phyloP scores from a whole-genome alignment of 2,797 vertebrate species.

The Myotis myotis region DNA sequence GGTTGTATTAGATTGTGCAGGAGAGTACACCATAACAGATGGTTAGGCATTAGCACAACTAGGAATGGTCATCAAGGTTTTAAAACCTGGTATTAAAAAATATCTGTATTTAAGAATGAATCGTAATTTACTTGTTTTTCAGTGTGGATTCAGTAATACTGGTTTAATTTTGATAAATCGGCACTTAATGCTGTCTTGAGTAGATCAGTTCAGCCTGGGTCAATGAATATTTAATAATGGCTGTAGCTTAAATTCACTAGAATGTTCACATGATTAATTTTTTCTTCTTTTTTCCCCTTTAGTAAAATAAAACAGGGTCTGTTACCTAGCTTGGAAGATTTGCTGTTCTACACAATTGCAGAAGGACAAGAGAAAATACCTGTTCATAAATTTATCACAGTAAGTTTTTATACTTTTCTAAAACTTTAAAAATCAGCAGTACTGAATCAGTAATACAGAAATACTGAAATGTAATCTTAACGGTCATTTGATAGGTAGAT shows the following conservation, averaged over 20 bases:
- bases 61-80: conserved; percentile 28
- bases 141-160: background rate
- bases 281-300: conserved; percentile 37
- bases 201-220: conserved; percentile 2
- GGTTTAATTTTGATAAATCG: conserved; percentile 22
- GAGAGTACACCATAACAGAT: background rate
- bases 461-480: conserved; percentile 52
- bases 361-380: conserved; percentile 98
- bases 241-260: conserved; percentile 30
- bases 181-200: background rate
- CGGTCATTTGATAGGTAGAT: conserved; percentile 36
- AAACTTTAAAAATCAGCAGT: background rate
- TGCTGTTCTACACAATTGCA: conserved; percentile 98
- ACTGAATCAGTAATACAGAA: background rate
- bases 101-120: background rate
- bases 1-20: background rate
- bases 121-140: background rate
- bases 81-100: conserved; percentile 37
- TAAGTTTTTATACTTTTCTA: conserved; percentile 85
- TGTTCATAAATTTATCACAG: conserved; percentile 98
- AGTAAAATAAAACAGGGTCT: conserved; percentile 96
- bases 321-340: conserved; percentile 96
- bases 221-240: conserved; percentile 9
- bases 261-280: conserved; percentile 65
- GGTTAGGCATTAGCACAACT: background rate